Conservation (phyloP, 2,888 invertebrate species). For the Ochropacha duplaris region DNA sequence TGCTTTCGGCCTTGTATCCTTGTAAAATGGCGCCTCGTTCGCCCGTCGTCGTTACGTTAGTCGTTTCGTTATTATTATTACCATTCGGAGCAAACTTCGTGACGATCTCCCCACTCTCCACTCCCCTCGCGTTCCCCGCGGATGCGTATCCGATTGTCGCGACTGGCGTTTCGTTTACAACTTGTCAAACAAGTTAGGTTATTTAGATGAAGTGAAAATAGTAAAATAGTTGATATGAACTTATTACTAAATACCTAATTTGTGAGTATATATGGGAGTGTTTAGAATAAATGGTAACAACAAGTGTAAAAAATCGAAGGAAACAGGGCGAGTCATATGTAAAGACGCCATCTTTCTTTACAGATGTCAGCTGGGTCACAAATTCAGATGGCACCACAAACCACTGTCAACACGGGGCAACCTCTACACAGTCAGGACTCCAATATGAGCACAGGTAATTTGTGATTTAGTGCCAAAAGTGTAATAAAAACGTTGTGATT, state of each 20-base stretch:
- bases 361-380: constrained; percentile 98
- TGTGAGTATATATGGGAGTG: constrained; percentile 52
- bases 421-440: constrained; percentile 97
- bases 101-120: constrained; percentile 77
- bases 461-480: constrained; percentile 72
- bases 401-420: constrained; percentile 91
- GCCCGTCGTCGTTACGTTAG: too few species aligned
- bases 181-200: constrained; percentile 82
- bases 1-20: constrained; percentile 79
- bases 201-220: constrained; percentile 62
- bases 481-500: constrained; percentile 48
- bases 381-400: constrained; percentile 98
- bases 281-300: constrained; percentile 39
- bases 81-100: constrained; percentile 76
- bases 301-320: constrained; percentile 47
- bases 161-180: constrained; percentile 78
- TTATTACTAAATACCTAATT: constrained; percentile 48
- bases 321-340: constrained; percentile 79
- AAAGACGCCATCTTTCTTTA: constrained; percentile 84
- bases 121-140: constrained; percentile 66
- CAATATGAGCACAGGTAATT: constrained; percentile 97
- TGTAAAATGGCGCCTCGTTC: constrained; percentile 81
- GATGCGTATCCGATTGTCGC: constrained; percentile 82
- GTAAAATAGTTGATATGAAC: constrained; percentile 49
- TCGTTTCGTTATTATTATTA: constrained; percentile 79